phyloP scores from a whole-genome alignment of 2,113 vertebrate species.

The Piprites chloris region DNA sequence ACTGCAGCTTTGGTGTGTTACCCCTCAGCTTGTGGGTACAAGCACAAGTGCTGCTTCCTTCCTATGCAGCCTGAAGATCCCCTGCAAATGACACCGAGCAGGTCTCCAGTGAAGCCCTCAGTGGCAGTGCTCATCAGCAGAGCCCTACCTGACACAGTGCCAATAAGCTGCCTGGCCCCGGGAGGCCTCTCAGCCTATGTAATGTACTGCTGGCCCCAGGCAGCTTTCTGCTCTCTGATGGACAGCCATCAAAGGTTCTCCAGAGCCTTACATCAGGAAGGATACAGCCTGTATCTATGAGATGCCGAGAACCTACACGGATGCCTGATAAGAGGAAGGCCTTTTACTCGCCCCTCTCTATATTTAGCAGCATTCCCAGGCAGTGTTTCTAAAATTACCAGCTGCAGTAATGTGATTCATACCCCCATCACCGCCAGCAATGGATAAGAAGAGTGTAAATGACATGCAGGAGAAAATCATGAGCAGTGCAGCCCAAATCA shows the following conservation, averaged over 20 bases:
- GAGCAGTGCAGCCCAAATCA: background rate
- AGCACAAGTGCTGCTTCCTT: background rate
- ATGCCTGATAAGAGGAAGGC: constrained; percentile 16
- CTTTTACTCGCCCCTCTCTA: constrained; percentile 14
- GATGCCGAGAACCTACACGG: constrained; percentile 2
- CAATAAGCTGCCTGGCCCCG: background rate
- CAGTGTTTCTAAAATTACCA: constrained; percentile 58
- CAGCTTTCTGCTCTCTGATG: background rate
- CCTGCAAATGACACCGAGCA: background rate
- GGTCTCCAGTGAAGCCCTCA: background rate
- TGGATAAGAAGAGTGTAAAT: constrained; percentile 24
- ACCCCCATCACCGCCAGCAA: constrained; percentile 9
- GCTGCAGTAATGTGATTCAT: constrained; percentile 50
- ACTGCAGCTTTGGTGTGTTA: background rate
- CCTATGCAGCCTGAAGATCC: background rate
- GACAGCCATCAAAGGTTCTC: constrained; percentile 24
- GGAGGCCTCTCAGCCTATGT: background rate
- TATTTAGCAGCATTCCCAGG: constrained; percentile 46
- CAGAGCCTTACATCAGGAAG: background rate
- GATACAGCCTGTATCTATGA: background rate
- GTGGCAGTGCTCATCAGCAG: background rate
- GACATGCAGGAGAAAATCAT: constrained; percentile 26
- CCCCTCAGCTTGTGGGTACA: background rate
- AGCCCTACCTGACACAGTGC: constrained; percentile 18
- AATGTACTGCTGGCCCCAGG: constrained; percentile 19